Percentiles rank a stretch among this genome's conserved stretches.
Evolutionary conservation across 2,888 invertebrate species (phyloP).

Genomic region (Teleiodes luculella): DNA sequence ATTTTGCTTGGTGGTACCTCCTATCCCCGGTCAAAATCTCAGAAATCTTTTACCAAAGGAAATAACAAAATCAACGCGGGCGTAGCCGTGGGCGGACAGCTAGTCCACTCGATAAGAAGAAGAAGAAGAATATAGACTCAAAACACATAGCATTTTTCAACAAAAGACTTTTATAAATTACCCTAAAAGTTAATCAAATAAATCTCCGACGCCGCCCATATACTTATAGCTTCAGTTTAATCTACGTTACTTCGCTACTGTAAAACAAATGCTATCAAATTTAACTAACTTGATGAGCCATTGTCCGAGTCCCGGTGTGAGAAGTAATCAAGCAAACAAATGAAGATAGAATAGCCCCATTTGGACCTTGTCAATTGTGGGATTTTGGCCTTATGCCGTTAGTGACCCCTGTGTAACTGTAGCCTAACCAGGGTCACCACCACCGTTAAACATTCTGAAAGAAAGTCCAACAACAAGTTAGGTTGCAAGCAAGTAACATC

Average conservation of each 20-base stretch:
- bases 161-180: no score
- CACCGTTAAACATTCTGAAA: neutral
- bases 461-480: neutral
- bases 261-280: slow-evolving; percentile 47
- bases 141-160: no score
- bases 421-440: slow-evolving; percentile 8
- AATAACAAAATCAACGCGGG: no score
- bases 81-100: no score
- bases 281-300: slow-evolving; percentile 45
- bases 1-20: no score
- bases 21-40: no score
- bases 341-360: slow-evolving; percentile 25
- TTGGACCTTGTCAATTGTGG: slow-evolving; percentile 42
- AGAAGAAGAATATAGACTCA: no score
- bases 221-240: no score
- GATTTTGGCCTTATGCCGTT: slow-evolving; percentile 33
- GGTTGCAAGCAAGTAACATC: neutral
- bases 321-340: slow-evolving; percentile 24
- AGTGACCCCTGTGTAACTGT: slow-evolving; percentile 28
- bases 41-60: no score
- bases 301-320: slow-evolving; percentile 44
- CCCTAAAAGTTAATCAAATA: no score
- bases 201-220: no score
- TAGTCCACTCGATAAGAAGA: no score
- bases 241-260: neutral